Evolutionary conservation across 2,888 invertebrate species (phyloP).

Genomic region (Meliscaeva auricollis): DNA sequence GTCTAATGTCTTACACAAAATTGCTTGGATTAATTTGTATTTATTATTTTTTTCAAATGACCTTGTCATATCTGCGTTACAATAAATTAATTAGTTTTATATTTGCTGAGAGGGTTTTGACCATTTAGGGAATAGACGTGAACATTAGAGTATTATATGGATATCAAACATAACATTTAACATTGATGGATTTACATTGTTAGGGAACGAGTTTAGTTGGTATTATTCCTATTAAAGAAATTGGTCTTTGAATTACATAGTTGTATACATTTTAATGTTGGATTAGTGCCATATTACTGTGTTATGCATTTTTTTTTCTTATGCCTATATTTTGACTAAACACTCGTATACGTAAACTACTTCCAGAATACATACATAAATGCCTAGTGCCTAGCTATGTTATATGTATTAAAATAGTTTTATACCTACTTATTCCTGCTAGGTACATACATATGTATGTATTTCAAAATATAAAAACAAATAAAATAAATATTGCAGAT

Average conservation of each 20-base stretch:
- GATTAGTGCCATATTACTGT: background rate
- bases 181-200: background rate
- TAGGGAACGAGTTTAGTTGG: background rate
- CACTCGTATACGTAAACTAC: too few relatives aligned
- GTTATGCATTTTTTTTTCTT: background rate
- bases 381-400: background rate
- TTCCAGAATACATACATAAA: too few relatives aligned
- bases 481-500: background rate
- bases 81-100: background rate
- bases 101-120: background rate
- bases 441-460: too few relatives aligned
- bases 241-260: background rate
- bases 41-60: background rate
- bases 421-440: too few relatives aligned
- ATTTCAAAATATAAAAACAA: background rate
- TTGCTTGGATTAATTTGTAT: background rate
- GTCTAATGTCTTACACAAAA: background rate
- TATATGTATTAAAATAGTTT: background rate
- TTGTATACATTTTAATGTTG: background rate
- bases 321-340: too few relatives aligned
- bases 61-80: constrained; percentile 8
- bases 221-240: background rate
- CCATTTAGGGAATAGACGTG: background rate
- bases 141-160: background rate
- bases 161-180: background rate